These are phyloP conservation scores for Dasysyrphus albostriatus DNA, from an alignment of 2,888 invertebrate genomes.

Conservation along the genomic window DNA sequence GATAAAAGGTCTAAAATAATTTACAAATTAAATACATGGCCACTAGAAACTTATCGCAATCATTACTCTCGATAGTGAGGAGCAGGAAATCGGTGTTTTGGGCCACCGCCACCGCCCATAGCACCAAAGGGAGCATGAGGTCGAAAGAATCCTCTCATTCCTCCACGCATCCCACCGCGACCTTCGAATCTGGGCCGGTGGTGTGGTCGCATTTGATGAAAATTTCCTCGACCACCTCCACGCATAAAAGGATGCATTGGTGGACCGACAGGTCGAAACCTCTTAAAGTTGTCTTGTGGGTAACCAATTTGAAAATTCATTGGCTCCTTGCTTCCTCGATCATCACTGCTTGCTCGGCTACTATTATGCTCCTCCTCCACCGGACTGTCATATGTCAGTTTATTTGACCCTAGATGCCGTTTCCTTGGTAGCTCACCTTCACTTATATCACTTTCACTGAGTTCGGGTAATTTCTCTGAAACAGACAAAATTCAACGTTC, in stretches of 20 bases:
- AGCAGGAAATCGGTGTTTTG: conserved; percentile 62
- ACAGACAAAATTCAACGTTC: background rate
- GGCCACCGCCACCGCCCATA: conserved; percentile 26
- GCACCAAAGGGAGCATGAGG: conserved; percentile 44
- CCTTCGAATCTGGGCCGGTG: conserved; percentile 59
- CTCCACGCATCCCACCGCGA: conserved; percentile 72
- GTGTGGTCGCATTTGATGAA: conserved; percentile 76
- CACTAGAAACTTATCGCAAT: background rate
- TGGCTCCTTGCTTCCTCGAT: conserved; percentile 16
- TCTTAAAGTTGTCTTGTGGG: conserved; percentile 73
- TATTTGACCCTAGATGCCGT: background rate
- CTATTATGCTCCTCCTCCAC: conserved; percentile 33
- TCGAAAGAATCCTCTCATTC: conserved; percentile 65
- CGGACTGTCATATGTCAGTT: conserved; percentile 14
- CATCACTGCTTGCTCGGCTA: conserved; percentile 40
- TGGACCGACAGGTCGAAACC: conserved; percentile 70
- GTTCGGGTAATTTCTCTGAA: conserved; percentile 21
- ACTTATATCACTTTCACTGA: conserved; percentile 51
- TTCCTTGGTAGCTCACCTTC: conserved; percentile 37
- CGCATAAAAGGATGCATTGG: conserved; percentile 78
- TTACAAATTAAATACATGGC: background rate
- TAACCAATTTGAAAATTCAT: conserved; percentile 28
- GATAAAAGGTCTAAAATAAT: conserved; percentile 39
- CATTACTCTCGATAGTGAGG: conserved; percentile 56
- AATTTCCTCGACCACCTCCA: conserved; percentile 77